Conservation (phyloP, 2,797 vertebrate species). For the Sebastiscus tertius region DNA sequence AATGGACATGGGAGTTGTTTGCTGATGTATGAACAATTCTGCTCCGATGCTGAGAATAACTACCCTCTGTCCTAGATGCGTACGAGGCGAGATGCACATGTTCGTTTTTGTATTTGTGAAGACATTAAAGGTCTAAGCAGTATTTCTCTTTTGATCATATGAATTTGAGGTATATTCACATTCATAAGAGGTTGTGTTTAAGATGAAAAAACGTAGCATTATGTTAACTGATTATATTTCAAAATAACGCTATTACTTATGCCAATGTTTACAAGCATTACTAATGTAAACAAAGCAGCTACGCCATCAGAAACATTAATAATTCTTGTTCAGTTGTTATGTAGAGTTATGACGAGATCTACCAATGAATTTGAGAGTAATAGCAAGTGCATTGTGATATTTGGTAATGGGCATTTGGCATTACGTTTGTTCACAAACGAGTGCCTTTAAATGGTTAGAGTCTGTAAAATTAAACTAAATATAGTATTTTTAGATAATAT, state of each 20-base stretch:
- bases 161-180: background rate
- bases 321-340: background rate
- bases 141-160: background rate
- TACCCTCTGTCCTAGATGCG: conserved; percentile 36
- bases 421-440: background rate
- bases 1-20: conserved; percentile 39
- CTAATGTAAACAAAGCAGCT: background rate
- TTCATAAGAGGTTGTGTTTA: background rate
- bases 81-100: background rate
- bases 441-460: background rate
- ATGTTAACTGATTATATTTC: background rate
- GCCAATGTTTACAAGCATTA: background rate
- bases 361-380: background rate
- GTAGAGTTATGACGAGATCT: background rate
- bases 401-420: background rate
- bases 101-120: conserved; percentile 10
- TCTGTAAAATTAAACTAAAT: background rate
- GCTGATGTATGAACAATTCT: conserved; percentile 55
- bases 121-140: background rate
- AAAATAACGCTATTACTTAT: background rate
- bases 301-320: background rate
- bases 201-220: background rate
- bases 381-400: background rate
- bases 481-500: background rate
- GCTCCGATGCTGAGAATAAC: conserved; percentile 40